Percentiles rank a stretch among this genome's conserved stretches.
These are phyloP conservation scores for Lottia gigantea DNA, from an alignment of 2,888 invertebrate genomes.

Conservation along the genomic window DNA sequence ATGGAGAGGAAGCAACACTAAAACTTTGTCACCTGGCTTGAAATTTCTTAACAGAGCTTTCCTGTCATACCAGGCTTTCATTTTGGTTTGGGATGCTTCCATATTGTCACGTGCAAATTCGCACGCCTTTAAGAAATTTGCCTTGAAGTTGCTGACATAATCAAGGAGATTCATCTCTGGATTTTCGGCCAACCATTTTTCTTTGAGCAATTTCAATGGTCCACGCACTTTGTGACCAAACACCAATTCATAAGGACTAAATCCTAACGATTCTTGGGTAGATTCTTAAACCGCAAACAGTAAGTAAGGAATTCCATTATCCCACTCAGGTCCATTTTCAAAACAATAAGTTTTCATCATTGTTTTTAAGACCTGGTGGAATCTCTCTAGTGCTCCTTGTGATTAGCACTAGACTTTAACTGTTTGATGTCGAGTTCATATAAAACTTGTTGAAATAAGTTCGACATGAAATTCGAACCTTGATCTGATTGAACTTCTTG, in stretches of 20 bases:
- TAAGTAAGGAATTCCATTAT: slow-evolving; percentile 29
- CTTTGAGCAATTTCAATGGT: background rate
- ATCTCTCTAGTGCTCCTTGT: slow-evolving; percentile 31
- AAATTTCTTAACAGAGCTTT: slow-evolving; percentile 10
- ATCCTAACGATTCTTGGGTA: slow-evolving; percentile 34
- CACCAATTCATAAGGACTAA: slow-evolving; percentile 37
- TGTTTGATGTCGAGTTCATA: slow-evolving; percentile 19
- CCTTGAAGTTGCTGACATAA: background rate
- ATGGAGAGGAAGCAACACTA: slow-evolving; percentile 7
- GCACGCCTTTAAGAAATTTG: slow-evolving; percentile 19
- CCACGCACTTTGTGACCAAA: slow-evolving; percentile 34
- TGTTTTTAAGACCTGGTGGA: slow-evolving; percentile 33
- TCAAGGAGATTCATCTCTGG: background rate
- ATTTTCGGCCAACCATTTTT: slow-evolving; percentile 15
- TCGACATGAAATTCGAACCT: slow-evolving; percentile 36
- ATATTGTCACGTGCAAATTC: slow-evolving; percentile 22
- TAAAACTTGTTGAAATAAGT: slow-evolving; percentile 31
- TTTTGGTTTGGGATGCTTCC: background rate
- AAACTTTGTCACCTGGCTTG: slow-evolving; percentile 18
- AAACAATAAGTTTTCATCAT: slow-evolving; percentile 31
- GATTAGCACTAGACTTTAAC: slow-evolving; percentile 21
- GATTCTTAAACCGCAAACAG: slow-evolving; percentile 33
- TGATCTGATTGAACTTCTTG: slow-evolving; percentile 34
- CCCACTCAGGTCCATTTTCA: slow-evolving; percentile 28
- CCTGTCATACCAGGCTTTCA: slow-evolving; percentile 15